These are phyloP conservation scores for Manis javanica DNA, from an alignment of 2,797 vertebrate genomes.

Conservation along the genomic window DNA sequence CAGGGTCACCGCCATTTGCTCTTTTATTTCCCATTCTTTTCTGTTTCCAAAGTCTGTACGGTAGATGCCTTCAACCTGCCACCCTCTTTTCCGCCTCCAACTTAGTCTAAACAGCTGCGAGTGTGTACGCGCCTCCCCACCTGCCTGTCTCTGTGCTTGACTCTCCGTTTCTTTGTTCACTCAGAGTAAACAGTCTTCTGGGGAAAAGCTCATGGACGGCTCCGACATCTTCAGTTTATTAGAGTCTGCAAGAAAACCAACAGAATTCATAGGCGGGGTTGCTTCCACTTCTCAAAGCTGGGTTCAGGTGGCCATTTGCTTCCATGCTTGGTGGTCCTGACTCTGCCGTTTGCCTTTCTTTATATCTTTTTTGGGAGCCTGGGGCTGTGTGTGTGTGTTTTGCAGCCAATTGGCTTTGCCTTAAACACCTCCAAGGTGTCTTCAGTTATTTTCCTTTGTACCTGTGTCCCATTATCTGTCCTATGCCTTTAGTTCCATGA, in stretches of 20 bases:
- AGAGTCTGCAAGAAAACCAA: conserved; percentile 90
- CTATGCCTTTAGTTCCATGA: background rate
- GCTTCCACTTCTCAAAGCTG: conserved; percentile 89
- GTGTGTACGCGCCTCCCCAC: conserved; percentile 12
- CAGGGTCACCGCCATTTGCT: conserved; percentile 83
- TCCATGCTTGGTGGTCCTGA: conserved; percentile 69
- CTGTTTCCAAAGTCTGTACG: conserved; percentile 70
- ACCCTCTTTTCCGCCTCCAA: conserved; percentile 73
- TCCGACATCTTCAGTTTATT: conserved; percentile 91
- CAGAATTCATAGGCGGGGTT: conserved; percentile 92
- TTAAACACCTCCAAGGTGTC: background rate
- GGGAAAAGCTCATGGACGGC: conserved; percentile 92
- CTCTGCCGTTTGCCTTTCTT: conserved; percentile 42
- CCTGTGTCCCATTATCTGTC: background rate
- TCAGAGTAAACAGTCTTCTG: conserved; percentile 93
- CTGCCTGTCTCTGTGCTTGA: conserved; percentile 80
- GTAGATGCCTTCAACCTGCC: conserved; percentile 73
- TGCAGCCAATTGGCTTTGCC: conserved; percentile 4
- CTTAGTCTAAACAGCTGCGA: conserved; percentile 76
- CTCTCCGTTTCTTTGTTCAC: conserved; percentile 89
- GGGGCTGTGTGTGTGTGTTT: background rate
- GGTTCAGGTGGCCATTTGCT: conserved; percentile 89
- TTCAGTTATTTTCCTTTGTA: conserved; percentile 9
- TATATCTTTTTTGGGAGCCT: background rate
- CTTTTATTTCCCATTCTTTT: conserved; percentile 86